These are phyloP conservation scores for Helicoverpa armigera DNA, from an alignment of 1,140 invertebrate species.

Conservation along the genomic window DNA sequence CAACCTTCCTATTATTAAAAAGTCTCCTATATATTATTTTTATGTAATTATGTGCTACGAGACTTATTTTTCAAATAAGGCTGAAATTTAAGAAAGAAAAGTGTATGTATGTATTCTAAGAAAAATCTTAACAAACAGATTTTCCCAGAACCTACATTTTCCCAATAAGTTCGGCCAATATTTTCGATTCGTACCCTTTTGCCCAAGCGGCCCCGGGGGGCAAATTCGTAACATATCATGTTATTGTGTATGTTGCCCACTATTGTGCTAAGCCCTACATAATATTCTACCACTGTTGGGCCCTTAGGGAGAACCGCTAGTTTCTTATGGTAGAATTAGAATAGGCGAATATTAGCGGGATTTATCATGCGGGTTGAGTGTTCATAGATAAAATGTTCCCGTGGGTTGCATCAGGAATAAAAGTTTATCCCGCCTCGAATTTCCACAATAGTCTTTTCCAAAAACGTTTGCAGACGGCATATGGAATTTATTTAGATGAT, in stretches of 20 bases:
- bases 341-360: neutral
- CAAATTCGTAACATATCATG: conserved; percentile 41
- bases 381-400: neutral
- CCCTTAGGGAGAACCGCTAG: conserved; percentile 24
- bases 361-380: neutral
- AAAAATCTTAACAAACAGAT: conserved; percentile 11
- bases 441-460: too few species aligned
- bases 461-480: too few species aligned
- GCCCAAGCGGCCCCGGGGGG: conserved; percentile 37
- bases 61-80: too few species aligned
- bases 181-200: conserved; percentile 42
- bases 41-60: too few species aligned
- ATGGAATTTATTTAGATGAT: too few species aligned
- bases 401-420: neutral
- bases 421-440: neutral
- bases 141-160: conserved; percentile 20
- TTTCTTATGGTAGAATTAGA: conserved; percentile 29
- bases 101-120: neutral
- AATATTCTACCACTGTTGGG: conserved; percentile 39
- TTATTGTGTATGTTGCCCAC: conserved; percentile 44
- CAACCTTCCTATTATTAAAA: too few species aligned
- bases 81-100: too few species aligned
- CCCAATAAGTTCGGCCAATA: conserved; percentile 26
- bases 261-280: conserved; percentile 46
- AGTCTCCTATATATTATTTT: too few species aligned